Base-by-base conservation (phyloP, 1,140 invertebrate genomes). In the Drosophila sproati region DNA sequence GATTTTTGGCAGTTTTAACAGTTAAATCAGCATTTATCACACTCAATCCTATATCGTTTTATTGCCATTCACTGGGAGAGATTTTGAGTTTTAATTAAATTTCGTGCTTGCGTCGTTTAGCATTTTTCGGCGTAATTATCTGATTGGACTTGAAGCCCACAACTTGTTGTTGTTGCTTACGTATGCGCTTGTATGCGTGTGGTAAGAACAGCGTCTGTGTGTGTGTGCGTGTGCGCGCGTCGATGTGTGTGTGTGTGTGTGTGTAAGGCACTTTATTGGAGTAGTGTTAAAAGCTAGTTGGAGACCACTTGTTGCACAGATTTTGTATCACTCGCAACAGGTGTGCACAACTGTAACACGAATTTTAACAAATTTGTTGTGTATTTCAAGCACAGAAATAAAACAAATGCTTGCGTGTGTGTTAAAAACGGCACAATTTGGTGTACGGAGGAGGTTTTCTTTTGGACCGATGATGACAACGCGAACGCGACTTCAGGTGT, bases 71-170 rank as follows among this genome's bases (percentile, higher is more conserved):
- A 64, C 55, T 62, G 59, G 41, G 47, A 76, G 52, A 20, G 20
- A 20, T 20, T 20, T 59, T 50, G 10, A 56, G 54, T 56, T 56
- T 63, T 74, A 82, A 82, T 88, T 82, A 31, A 88, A 82, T 88
- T 80, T 80, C 70, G 39, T 74, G 66, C 69, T 88, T 54, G 34
- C 70, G 70, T 20, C 20, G 20, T 54, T 75, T 70, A 86, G 63
- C 82, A 86, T 87, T 88, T 80, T 87, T 87, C 80, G 82, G 72
- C 80, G 82, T 70, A 82, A 79, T 82, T 88, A 82, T 77, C 69
- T 56, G 56, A 75, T 66, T 63, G 32, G 67, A 79, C 60, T 72
- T 62, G 48, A 71, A 75, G 80, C 80, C 73, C 47, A 77, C 63
- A 78, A 75, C 56, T 67, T 69, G 72, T 79, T 83, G 55, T 80